A percentile compares a stretch with the other conserved stretches of the same genome.
Evolutionary conservation across 2,797 vertebrate species (phyloP).

Genomic region (Decapterus maruadsi): DNA sequence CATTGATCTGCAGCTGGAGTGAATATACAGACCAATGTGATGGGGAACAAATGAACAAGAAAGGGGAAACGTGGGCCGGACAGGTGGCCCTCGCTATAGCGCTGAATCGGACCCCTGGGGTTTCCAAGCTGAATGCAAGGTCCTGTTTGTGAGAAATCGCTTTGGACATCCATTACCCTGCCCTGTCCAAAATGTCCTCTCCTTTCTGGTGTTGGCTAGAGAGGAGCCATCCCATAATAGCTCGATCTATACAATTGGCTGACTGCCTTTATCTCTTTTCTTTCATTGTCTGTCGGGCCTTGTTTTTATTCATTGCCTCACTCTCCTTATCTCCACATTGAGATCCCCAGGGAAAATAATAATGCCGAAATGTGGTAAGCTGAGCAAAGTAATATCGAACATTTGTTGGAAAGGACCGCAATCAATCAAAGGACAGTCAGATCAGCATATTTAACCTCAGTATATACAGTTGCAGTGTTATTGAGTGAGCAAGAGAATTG

Average conservation of each 20-base stretch:
- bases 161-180: constrained; percentile 62
- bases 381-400: background rate
- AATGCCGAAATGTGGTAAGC: background rate
- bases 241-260: constrained; percentile 14
- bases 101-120: constrained; percentile 47
- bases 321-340: background rate
- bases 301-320: background rate
- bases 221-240: constrained; percentile 47
- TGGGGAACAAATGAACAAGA: constrained; percentile 18
- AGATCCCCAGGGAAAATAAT: background rate
- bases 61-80: constrained; percentile 25
- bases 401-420: background rate
- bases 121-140: constrained; percentile 55
- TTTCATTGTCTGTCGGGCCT: background rate
- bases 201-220: constrained; percentile 18
- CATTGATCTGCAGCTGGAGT: constrained; percentile 15
- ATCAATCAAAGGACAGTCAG: background rate
- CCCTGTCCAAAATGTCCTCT: constrained; percentile 38
- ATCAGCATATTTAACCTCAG: background rate
- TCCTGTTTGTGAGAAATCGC: constrained; percentile 62
- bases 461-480: background rate
- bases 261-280: constrained; percentile 1
- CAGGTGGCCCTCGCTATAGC: constrained; percentile 42
- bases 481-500: background rate
- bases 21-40: constrained; percentile 12